Evolutionary conservation across 2,113 vertebrate species (phyloP), one percentile per base, ranked within the genome.

Genomic region (Collichthys lucidus): DNA sequence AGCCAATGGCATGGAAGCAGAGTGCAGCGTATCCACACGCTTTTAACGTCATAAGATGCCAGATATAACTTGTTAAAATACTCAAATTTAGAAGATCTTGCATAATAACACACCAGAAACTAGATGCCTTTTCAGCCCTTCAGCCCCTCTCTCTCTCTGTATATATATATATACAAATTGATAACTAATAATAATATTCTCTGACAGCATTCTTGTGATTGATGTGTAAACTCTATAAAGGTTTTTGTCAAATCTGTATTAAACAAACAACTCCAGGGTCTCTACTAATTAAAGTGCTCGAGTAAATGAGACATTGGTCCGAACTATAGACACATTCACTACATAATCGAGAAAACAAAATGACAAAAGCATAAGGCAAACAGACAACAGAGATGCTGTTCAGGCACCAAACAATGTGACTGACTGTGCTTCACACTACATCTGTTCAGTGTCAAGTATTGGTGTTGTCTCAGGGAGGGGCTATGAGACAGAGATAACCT

Each of bases 281-380:
- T 88, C 65, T n/a, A 74, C 5, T 87, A 90, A 84, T 86, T 92
- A 91, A 93, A 93, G 91, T 93, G 93, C 91, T 90, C 74, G 78
- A 86, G 86, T 87, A 68, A 88, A 87, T 71, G 52, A 83, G 79
- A 87, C 40, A 29, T 77, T 61, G 59, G 75, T 84, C 64, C 78
- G 70, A 88, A 89, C 72, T 73, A 53, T 62, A 74, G 59, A 44
- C 61, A 62, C 66, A 59, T 17, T 20, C 55, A 82, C 86, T 17
- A 77, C 44, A 49, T 44, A 14, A 73, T 67, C 29, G 63, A 66
- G 16, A 74, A 57, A 79, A 66, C 35, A 19, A 63, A 84, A 62
- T 44, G 83, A 80, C 62, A 72, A 76, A 87, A 87, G 75, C 79
- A 76, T 69, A 91, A 92, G 88, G 88, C 89, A 53, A 84, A 87